Evolutionary conservation across 2,797 vertebrate genomes (phyloP), one percentile per base, ranked within the genome.

Genomic region (Lutjanus argentimaculatus): DNA sequence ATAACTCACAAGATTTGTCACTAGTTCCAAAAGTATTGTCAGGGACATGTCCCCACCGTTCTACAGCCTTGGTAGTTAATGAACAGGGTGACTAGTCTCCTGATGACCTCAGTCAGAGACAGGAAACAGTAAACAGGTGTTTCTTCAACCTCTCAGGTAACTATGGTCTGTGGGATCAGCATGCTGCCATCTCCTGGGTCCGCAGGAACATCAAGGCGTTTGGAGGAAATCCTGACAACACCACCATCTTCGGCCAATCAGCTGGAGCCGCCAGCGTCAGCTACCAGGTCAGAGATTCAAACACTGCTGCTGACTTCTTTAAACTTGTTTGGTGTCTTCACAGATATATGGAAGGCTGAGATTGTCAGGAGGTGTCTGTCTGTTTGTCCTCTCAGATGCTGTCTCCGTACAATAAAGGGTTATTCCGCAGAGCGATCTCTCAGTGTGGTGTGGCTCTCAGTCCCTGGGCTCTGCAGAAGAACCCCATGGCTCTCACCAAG

Each of bases 161-260:
- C 92, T 97, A 96, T 0, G 97, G 97, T 1, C 95, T 98, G 72
- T 96, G 97, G 94, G 97, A 98, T 63, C 97, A 98, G 94, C 97
- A 98, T 21, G 97, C 97, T 75, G 97, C 96, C 85, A 97, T 98
- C 6, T 91, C 95, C 1, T 98, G 97, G 97, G 96, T 98, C 51
- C 96, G 95, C 91, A 96, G 97, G 83, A 98, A 98, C 90, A 98
- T 98, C 19, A 89, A 43, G 0, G 95, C 91, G 7, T 98, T 98
- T 0, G 97, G 97, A 0, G 97, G 97, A 0, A 95, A 97, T 90
- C 94, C 95, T 0, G 73, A 97, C 66, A 98, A 97, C 91, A 95
- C 98, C 89, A 98, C 97, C 53, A 67, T 98, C 88, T 98, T 98
- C 3, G 97, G 97, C 63, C 97, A 98, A 68, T 98, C 97, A 0